Evolutionary conservation across 2,888 invertebrate genomes (phyloP).

Genomic region (Polylopha cassiicola): DNA sequence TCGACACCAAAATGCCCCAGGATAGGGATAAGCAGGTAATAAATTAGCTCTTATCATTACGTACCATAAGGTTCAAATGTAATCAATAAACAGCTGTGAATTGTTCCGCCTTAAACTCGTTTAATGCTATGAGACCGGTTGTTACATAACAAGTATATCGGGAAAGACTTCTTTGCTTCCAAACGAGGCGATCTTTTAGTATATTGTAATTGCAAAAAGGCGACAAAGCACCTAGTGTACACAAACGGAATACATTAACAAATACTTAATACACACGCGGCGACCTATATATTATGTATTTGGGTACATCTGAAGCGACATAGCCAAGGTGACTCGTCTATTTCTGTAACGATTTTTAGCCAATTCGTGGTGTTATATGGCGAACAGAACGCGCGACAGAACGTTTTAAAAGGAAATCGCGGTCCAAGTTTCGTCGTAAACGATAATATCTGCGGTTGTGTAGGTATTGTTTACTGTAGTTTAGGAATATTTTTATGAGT

Average conservation of each 20-base stretch:
- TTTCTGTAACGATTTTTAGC: constrained; percentile 5
- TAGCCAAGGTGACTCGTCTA: constrained; percentile 7
- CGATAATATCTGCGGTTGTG: constrained; percentile 8
- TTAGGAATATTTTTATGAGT: constrained; percentile 13
- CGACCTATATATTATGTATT: constrained; percentile 5
- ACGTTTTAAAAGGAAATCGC: too few species aligned
- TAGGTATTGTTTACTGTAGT: constrained; percentile 8
- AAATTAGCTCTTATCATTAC: not conserved
- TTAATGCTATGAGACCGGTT: too few species aligned
- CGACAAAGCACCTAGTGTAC: constrained; percentile 5
- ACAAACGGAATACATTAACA: constrained; percentile 10
- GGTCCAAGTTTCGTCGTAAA: constrained; percentile 16
- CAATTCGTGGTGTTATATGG: not conserved
- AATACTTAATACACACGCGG: constrained; percentile 1
- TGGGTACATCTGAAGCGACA: too few species aligned
- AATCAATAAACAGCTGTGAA: too few species aligned
- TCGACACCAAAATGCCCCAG: constrained; percentile 88
- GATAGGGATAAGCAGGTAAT: constrained; percentile 91
- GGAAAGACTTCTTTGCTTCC: too few species aligned
- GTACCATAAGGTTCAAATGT: too few species aligned
- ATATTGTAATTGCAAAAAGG: constrained; percentile 14
- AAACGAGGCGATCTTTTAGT: too few species aligned
- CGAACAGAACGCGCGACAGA: constrained; percentile 3
- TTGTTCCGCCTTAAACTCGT: too few species aligned
- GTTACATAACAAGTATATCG: too few species aligned